phyloP scores from a whole-genome alignment of 92 coral and sea anemone species.

The Porites rus region DNA sequence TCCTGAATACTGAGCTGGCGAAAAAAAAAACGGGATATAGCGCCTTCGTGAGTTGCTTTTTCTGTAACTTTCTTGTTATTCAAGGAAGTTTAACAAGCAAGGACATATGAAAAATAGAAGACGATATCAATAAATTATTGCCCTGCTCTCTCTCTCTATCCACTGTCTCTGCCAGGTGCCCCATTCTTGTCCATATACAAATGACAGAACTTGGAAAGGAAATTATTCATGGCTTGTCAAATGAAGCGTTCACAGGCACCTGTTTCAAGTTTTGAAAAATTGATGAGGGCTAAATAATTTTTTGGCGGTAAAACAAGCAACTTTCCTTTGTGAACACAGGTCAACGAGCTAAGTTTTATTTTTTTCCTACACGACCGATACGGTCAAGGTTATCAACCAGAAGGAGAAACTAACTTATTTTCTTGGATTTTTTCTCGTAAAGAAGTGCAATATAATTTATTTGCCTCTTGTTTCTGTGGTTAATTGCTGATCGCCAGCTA shows the following conservation, averaged over 20 bases:
- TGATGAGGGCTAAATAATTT: conserved; percentile 73
- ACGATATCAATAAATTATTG: conserved; percentile 66
- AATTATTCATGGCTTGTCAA: conserved; percentile 86
- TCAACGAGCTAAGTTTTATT: not conserved
- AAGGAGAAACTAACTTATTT: not conserved
- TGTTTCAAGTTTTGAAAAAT: conserved; percentile 82
- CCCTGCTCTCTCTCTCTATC: conserved; percentile 58
- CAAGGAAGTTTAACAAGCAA: conserved; percentile 52
- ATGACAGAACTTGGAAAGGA: conserved; percentile 62
- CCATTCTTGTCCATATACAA: conserved; percentile 71
- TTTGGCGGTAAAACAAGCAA: conserved; percentile 60
- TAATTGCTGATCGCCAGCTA: conserved; percentile 34
- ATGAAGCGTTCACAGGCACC: conserved; percentile 87
- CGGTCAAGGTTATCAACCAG: conserved; percentile 8
- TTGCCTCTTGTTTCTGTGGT: not conserved
- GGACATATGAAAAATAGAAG: conserved; percentile 62
- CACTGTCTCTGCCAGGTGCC: conserved; percentile 73
- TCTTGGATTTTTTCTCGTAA: not conserved
- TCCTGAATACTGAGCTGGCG: not conserved
- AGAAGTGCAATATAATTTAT: not conserved
- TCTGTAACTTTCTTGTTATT: conserved; percentile 20
- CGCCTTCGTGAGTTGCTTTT: not conserved
- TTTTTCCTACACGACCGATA: conserved; percentile 7
- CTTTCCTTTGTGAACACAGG: conserved; percentile 35
- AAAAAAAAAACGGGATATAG: not conserved